Evolutionary conservation across 2,113 vertebrate species (phyloP), one percentile per base, ranked within the genome.

Genomic region (Rhodinocichla rosea): DNA sequence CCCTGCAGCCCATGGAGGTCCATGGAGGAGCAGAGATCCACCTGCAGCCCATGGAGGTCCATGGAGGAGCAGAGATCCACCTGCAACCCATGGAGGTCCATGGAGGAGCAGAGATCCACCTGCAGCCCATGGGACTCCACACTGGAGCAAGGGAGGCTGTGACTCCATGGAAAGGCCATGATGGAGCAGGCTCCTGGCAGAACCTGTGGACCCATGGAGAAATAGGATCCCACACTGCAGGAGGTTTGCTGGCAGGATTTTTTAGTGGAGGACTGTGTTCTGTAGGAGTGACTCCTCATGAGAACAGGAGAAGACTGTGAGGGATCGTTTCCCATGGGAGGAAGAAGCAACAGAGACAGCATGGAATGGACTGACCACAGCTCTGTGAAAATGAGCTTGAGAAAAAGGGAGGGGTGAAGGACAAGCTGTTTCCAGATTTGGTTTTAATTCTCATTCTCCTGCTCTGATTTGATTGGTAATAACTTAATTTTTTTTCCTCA

Each of bases 51-150:
- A 1, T 6, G n/a, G 21, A 12, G 73, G 40, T 8, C 30, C 23
- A 1, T 8, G 44, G 20, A 13, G 44, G 44, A 32, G 24, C 40
- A 5, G 37, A 40, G 69, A 40, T 33, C 32, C 30, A 13, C 19
- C 21, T 55, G 15, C n/a, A 33, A 33, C 45, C 33, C 18, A 0
- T 6, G 33, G 18, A 53, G 7, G 18, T 13, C 15, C 0, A 0
- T 1, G 8, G 15, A 9, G 35, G 20, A 21, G 16, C 57, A 7
- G 52, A 81, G 33, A 67, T 5, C 23, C 24, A 7, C 7, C 39
- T 27, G 40, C 49, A 37, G 57, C 32, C 67, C 8, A 1, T 7
- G 59, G 57, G 13, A 71, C 6, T 20, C 16, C 33, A n/a, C 73
- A 3, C 1, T 2, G 6, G 19, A 73, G 23, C 52, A 71, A 21